Conservation (phyloP, 1,140 invertebrate species). For the Rhyacophila brunnea region DNA sequence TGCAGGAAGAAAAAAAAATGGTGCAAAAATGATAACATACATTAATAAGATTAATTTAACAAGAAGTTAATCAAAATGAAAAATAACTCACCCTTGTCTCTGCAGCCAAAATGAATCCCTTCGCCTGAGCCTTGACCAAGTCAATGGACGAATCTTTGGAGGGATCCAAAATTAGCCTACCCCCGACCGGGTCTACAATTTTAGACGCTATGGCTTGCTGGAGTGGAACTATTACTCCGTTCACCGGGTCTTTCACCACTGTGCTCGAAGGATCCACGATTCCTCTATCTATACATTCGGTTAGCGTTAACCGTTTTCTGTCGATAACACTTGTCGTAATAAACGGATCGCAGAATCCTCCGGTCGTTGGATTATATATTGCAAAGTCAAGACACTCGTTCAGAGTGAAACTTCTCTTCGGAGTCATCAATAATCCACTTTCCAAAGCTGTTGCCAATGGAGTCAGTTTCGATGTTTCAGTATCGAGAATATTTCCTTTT, state of each 20-base stretch:
- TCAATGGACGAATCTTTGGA: slow-evolving; percentile 66
- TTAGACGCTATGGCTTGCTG: slow-evolving; percentile 74
- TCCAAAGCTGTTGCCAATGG: slow-evolving; percentile 73
- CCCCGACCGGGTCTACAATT: slow-evolving; percentile 72
- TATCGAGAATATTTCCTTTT: slow-evolving; percentile 80
- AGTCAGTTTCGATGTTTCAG: slow-evolving; percentile 76
- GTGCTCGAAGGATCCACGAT: slow-evolving; percentile 83
- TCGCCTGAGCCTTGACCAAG: slow-evolving; percentile 83
- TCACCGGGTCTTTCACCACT: slow-evolving; percentile 77
- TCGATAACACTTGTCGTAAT: slow-evolving; percentile 65
- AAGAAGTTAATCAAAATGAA: too few species aligned
- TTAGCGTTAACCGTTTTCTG: slow-evolving; percentile 68
- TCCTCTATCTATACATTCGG: slow-evolving; percentile 72
- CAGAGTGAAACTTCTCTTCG: slow-evolving; percentile 72
- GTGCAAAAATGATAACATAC: background rate
- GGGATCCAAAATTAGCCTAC: slow-evolving; percentile 66
- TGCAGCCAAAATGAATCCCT: slow-evolving; percentile 83
- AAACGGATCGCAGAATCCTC: slow-evolving; percentile 79
- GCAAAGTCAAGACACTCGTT: slow-evolving; percentile 81
- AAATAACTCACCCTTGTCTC: slow-evolving; percentile 84
- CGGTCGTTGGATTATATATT: slow-evolving; percentile 77
- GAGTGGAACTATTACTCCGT: slow-evolving; percentile 72
- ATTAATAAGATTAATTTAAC: background rate
- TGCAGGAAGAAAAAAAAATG: slow-evolving; percentile 10
- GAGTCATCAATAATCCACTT: slow-evolving; percentile 71